Evolutionary conservation across 1,140 invertebrate species (phyloP).

Genomic region (Microvelia longipes): DNA sequence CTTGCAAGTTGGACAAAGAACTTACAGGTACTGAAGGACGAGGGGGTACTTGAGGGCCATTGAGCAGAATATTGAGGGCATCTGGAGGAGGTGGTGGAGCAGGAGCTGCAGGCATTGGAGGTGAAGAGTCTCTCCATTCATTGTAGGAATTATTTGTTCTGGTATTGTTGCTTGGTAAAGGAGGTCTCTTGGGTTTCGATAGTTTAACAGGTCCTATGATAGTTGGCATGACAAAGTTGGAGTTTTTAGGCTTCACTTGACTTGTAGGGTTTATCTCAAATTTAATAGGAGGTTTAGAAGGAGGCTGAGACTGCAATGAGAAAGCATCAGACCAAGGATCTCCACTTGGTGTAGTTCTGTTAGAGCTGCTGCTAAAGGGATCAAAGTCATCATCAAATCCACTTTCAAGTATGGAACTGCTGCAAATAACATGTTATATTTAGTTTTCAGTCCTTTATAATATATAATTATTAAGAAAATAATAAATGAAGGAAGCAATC

Average conservation of each 20-base stretch:
- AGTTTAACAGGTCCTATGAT: conserved; percentile 13
- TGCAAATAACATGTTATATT: conserved; percentile 2
- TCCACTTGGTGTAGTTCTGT: conserved; percentile 15
- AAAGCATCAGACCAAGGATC: conserved; percentile 6
- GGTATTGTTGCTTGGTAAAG: background rate
- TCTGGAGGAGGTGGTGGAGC: conserved; percentile 50
- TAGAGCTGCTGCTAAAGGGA: conserved; percentile 29
- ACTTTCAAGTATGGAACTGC: conserved; percentile 48
- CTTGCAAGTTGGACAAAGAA: too few species aligned
- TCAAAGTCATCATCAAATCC: conserved; percentile 62
- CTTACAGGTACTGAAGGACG: background rate
- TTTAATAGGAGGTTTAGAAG: conserved; percentile 12
- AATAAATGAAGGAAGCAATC: background rate
- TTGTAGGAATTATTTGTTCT: background rate
- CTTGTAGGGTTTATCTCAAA: conserved; percentile 1
- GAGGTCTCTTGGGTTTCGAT: conserved; percentile 7
- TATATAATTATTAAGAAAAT: conserved; percentile 1
- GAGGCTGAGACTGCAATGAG: conserved; percentile 3
- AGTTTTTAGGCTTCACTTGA: conserved; percentile 3
- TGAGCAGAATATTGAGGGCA: conserved; percentile 28
- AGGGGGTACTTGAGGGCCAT: conserved; percentile 19
- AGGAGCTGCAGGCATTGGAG: conserved; percentile 58
- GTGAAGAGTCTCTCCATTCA: conserved; percentile 33
- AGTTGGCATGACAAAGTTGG: conserved; percentile 13
- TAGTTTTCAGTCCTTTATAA: conserved; percentile 7